These are phyloP conservation scores for Eurystomus glaucurus DNA, from an alignment of 2,797 vertebrate genomes.

Conservation along the genomic window DNA sequence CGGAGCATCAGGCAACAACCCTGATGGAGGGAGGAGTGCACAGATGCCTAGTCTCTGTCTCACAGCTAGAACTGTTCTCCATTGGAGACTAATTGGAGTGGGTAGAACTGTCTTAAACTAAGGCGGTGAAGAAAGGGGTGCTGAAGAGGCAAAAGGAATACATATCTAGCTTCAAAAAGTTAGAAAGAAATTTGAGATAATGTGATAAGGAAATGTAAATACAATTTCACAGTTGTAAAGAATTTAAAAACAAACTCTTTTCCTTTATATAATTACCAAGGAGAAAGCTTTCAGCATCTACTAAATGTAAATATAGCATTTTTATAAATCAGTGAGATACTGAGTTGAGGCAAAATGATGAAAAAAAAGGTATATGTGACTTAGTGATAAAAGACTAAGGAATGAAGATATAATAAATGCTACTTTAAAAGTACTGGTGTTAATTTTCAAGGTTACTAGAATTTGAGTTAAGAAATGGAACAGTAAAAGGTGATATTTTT, in stretches of 20 bases:
- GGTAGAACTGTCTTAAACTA: neutral
- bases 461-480: neutral
- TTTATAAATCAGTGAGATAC: neutral
- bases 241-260: neutral
- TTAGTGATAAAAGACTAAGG: neutral
- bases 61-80: neutral
- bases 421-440: neutral
- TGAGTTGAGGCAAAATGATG: neutral
- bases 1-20: neutral
- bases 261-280: neutral
- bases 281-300: neutral
- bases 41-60: neutral
- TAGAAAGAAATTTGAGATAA: neutral
- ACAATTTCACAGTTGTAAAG: neutral
- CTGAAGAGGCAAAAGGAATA: neutral
- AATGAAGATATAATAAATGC: neutral
- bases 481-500: neutral
- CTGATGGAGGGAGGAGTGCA: neutral
- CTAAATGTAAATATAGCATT: neutral
- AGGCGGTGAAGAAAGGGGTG: fast-evolving
- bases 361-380: neutral
- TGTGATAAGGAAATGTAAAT: neutral
- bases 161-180: neutral
- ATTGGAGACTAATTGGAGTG: neutral
- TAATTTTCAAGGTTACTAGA: neutral